Evolutionary conservation across 2,888 invertebrate species (phyloP), one percentile per base, ranked within the genome.

Genomic region (Allacma fusca): DNA sequence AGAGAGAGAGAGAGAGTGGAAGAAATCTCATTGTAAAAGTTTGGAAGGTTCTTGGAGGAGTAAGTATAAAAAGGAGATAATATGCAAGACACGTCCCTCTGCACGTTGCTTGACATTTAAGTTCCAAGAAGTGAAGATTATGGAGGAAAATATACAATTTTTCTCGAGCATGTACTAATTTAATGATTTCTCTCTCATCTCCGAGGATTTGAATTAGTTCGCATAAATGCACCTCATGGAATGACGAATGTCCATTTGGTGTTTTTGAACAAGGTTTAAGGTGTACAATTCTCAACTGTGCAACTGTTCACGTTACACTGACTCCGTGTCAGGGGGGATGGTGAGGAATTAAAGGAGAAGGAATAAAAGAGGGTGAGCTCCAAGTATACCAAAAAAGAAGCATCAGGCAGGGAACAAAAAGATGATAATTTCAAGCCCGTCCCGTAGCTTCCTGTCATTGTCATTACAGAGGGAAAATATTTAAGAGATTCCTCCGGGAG

Each of bases 391-490:
- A 9, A 62, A 62, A 62, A 24, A 62, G 62, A 62, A 62, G 2
- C 4, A 4, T 12, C 2, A 62, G 62, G 23, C 23, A n/a, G 2
- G 26, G 43, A 71, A 34, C 23, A 59, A 28, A 72, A 57, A 72
- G 29, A 57, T 72, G 59, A 72, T 72, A 71, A 71, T 23, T 74
- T 74, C 59, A 19, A 29, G 26, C 50, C 29, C 50, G 57, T 59
- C 73, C 43, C 59, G 73, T 74, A 74, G 73, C 73, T 74, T 64
- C 73, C 73, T 74, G 73, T 64, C 73, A 74, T 64, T 74, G 64
- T 43, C 73, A 65, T 74, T 74, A 74, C 62, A 43, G 40, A 23
- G n/a, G 24, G 62, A 24, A 74, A 64, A 70, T 70, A 44, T 44
- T 70, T 43, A 40, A 70, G 21, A 67, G 67, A 67, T 67, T 67